Evolutionary conservation across 2,888 invertebrate species (phyloP), one percentile per base, ranked within the genome.

Genomic region (Norana najaformis): DNA sequence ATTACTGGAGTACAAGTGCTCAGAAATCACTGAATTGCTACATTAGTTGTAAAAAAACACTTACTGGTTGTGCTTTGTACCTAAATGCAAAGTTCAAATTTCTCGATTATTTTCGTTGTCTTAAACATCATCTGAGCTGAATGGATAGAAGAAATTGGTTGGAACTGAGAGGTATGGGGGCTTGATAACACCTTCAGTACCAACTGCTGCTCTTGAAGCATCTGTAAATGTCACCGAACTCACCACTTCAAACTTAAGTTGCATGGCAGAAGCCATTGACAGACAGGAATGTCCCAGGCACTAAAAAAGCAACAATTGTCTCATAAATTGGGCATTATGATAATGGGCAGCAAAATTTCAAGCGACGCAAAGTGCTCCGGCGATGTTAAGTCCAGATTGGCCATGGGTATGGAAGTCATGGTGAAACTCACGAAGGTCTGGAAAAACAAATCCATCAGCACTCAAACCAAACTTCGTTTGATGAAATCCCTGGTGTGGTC

Each of bases 191-290:
- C 14, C 85, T 18, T 85, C 36, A 23, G 23, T 35, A 23, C 36
- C 85, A 85, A 85, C 36, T 23, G 85, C 36, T 35, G 85, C 23
- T 23, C 13, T 16, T 85, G 85, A 85, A 23, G 85, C 85, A 37
- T 85, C 85, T 8, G 85, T 85, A 37, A 85, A 85, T 23, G 85
- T 85, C 85, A 85, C 85, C 34, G 85, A 85, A 36, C 36, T 85
- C 36, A 30, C 16, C 37, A 85, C 85, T 37, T 85, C 85, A 37
- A 85, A 85, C 35, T 85, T 85, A 8, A 35, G 85, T 37, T 36
- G 16, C 85, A 5, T 36, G 18, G 36, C 37, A 36, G 23, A 18
- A 85, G 37, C 18, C 36, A 35, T 35, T 18, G 36, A 36, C 4
- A 35, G 85, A 85, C 35, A 37, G 35, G 37, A 30, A 36, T 8